A percentile compares a stretch with the other conserved stretches of the same genome.
These are phyloP conservation scores for Daubentonia madagascariensis DNA, from an alignment of 2,113 vertebrate species.

Conservation along the genomic window DNA sequence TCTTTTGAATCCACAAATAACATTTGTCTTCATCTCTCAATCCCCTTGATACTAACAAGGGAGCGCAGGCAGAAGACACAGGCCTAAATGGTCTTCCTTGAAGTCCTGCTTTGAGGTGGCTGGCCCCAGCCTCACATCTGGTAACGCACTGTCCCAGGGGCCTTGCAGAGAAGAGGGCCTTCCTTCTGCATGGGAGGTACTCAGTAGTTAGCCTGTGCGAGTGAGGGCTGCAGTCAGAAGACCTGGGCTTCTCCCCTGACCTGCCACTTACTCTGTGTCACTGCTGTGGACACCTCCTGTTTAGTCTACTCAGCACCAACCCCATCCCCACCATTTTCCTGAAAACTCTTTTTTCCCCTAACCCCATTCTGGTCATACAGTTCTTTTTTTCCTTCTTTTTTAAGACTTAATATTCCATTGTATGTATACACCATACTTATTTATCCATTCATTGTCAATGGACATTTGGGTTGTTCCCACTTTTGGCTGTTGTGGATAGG, in stretches of 20 bases:
- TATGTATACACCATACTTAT: rapidly evolving
- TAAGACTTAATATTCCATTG: background rate
- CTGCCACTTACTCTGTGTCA: background rate
- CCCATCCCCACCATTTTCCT: background rate
- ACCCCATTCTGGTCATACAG: too few species aligned
- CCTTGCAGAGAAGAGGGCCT: background rate
- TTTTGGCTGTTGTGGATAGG: background rate
- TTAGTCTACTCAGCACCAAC: background rate
- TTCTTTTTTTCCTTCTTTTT: background rate
- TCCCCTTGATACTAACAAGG: background rate
- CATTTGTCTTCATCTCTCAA: background rate
- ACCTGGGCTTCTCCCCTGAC: background rate
- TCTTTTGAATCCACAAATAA: too few species aligned
- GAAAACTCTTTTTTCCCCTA: background rate
- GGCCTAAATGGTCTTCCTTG: background rate
- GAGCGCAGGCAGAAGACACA: background rate
- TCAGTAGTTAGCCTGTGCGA: background rate
- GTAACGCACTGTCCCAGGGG: background rate
- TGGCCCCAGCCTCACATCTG: background rate
- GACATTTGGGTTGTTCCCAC: rapidly evolving
- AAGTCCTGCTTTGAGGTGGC: background rate
- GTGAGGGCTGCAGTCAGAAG: background rate
- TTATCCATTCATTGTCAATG: rapidly evolving
- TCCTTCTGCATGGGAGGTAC: background rate
- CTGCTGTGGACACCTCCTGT: background rate